Percentiles rank a stretch among this genome's conserved stretches.
Evolutionary conservation across 1,140 invertebrate genomes (phyloP).

Genomic region (Bombus pascuorum): DNA sequence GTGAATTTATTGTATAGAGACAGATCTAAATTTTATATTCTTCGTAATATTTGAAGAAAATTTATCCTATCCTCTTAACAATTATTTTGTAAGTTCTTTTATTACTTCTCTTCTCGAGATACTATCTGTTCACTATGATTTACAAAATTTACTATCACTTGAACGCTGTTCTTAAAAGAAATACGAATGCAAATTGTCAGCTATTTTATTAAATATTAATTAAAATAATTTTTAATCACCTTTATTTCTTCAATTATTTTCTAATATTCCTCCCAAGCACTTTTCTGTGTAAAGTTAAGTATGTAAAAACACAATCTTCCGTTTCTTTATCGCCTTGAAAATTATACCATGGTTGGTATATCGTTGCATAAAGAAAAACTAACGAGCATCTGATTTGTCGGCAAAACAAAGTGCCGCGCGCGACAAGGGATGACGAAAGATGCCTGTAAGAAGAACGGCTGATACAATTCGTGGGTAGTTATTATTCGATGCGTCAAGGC

Average conservation of each 20-base stretch:
- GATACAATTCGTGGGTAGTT: conserved; percentile 41
- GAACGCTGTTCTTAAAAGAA: not conserved
- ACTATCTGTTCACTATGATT: no score
- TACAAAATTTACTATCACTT: not conserved
- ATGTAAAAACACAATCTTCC: no score
- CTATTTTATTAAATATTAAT: no score
- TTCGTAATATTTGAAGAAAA: not conserved
- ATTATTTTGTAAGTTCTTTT: not conserved
- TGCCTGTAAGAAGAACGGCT: not conserved
- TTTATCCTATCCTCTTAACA: not conserved
- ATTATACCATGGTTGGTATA: not conserved
- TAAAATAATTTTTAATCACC: no score
- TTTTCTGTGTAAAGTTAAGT: no score
- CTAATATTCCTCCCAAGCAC: no score
- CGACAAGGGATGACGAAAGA: conserved; percentile 11
- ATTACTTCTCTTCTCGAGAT: no score
- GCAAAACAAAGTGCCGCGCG: not conserved
- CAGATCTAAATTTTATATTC: not conserved
- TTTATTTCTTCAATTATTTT: no score
- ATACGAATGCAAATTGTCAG: not conserved
- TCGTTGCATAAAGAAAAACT: not conserved
- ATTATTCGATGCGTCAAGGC: conserved; percentile 57
- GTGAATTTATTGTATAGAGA: conserved; percentile 9
- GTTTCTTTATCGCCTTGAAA: not conserved
- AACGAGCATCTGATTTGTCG: conserved; percentile 10